These are phyloP conservation scores for Thelaira solivaga DNA, from an alignment of 2,888 invertebrate species.

Conservation along the genomic window DNA sequence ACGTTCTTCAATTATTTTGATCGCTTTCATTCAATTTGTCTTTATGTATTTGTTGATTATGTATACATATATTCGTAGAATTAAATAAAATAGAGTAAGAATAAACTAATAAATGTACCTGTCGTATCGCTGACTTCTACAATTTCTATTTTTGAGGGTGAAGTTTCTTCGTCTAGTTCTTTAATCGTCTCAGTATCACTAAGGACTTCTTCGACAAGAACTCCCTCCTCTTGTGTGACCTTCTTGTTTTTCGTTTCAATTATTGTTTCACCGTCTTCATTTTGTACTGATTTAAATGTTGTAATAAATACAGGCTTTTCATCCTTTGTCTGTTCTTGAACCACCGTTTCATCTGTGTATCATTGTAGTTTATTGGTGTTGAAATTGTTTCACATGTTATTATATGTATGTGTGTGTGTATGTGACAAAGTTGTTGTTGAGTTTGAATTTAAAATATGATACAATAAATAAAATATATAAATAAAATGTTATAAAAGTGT, in stretches of 20 bases:
- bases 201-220: slow-evolving; percentile 75
- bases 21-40: neutral
- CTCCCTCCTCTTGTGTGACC: slow-evolving; percentile 74
- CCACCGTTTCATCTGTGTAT: slow-evolving; percentile 69
- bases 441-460: slow-evolving; percentile 6
- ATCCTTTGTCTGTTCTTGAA: slow-evolving; percentile 69
- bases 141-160: slow-evolving; percentile 73
- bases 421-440: slow-evolving; percentile 18
- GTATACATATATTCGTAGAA: slow-evolving; percentile 1
- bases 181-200: slow-evolving; percentile 73
- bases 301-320: slow-evolving; percentile 76
- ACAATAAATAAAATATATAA: slow-evolving; percentile 26
- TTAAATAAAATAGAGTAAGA: neutral
- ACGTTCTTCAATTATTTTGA: no score
- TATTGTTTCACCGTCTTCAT: slow-evolving; percentile 73
- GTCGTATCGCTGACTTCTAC: slow-evolving; percentile 74
- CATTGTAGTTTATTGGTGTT: slow-evolving; percentile 31
- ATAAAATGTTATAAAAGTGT: slow-evolving; percentile 12
- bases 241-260: slow-evolving; percentile 75
- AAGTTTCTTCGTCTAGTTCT: slow-evolving; percentile 66
- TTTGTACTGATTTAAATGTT: slow-evolving; percentile 76
- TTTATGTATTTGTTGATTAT: no score
- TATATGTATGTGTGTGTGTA: neutral
- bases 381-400: slow-evolving; percentile 9
- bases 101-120: slow-evolving; percentile 70